Evolutionary conservation across 2,888 invertebrate genomes (phyloP).

Genomic region (Conomelus anceps): DNA sequence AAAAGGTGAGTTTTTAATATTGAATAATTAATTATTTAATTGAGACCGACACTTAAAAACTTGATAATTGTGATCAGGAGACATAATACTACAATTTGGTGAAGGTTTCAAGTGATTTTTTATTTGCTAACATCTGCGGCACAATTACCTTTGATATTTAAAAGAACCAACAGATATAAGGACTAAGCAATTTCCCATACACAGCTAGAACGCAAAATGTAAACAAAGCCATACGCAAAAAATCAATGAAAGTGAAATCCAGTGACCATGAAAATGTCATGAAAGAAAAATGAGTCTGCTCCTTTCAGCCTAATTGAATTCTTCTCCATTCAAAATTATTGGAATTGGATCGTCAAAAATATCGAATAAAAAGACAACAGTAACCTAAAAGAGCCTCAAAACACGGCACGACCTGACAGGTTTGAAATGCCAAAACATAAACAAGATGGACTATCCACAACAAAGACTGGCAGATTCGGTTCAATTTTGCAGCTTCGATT

Average conservation of each 20-base stretch:
- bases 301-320: not conserved
- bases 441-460: not conserved
- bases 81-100: no score
- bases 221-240: not conserved
- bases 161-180: no score
- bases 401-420: not conserved
- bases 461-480: not conserved
- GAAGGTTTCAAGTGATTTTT: no score
- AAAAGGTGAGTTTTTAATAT: no score
- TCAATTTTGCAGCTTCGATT: not conserved
- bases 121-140: no score
- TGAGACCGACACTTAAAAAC: no score
- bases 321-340: not conserved
- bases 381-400: not conserved
- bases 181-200: no score
- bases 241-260: not conserved
- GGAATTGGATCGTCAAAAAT: not conserved
- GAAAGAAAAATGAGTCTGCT: not conserved
- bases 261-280: no score
- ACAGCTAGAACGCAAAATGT: no score
- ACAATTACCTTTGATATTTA: no score
- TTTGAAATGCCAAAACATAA: not conserved
- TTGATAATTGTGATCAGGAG: no score
- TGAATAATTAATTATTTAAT: no score
- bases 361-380: not conserved